Conservation (phyloP, 1,140 invertebrate species). For the Drosophila sucinea region DNA sequence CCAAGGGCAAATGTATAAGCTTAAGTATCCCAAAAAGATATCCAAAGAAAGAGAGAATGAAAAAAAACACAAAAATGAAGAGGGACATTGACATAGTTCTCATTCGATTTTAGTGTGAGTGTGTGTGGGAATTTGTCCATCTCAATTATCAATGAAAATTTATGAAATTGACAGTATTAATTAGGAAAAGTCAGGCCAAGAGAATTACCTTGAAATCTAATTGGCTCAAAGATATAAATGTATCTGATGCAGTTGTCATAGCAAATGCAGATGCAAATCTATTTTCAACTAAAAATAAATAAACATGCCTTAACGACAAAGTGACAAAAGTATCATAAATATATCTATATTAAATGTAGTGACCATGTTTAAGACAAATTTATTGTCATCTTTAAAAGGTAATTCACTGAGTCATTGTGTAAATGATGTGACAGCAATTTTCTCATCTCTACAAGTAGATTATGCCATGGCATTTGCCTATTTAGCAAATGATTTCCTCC, state of each 20-base stretch:
- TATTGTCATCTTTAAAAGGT: neutral
- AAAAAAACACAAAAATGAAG: constrained; percentile 26
- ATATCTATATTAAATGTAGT: neutral
- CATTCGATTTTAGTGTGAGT: constrained; percentile 49
- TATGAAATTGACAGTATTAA: constrained; percentile 9
- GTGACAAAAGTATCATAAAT: too few species aligned
- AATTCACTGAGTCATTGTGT: neutral
- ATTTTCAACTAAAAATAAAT: too few species aligned
- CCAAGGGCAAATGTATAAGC: constrained; percentile 64
- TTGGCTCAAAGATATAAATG: too few species aligned
- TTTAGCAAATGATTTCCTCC: constrained; percentile 8
- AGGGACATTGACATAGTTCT: constrained; percentile 70
- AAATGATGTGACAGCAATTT: neutral
- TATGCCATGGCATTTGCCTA: constrained; percentile 5
- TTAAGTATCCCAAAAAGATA: constrained; percentile 38
- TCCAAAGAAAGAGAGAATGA: constrained; percentile 23
- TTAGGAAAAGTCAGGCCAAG: neutral
- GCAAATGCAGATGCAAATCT: too few species aligned
- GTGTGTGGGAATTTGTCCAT: constrained; percentile 3
- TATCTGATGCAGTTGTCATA: too few species aligned
- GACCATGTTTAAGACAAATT: neutral
- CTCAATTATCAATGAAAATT: constrained; percentile 1
- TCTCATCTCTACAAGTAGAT: neutral
- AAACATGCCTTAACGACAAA: too few species aligned
- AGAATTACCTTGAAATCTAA: too few species aligned